phyloP scores from a whole-genome alignment of 2,113 vertebrate species.

The Cyrtonyx montezumae region DNA sequence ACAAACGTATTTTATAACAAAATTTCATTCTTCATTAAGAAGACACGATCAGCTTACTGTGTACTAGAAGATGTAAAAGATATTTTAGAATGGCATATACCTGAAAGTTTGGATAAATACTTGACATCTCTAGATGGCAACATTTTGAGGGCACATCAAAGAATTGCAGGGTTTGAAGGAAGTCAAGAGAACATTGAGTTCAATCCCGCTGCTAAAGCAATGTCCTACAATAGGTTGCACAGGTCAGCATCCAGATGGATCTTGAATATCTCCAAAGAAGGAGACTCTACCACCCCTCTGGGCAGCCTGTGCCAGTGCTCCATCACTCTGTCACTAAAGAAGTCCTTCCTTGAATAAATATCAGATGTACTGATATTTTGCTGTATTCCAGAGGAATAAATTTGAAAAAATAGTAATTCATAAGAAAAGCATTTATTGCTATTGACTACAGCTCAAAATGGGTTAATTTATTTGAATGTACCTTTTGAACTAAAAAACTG shows the following conservation, averaged over 20 bases:
- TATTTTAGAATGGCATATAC: neutral
- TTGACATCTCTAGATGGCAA: neutral
- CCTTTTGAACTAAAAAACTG: neutral
- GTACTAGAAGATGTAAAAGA: neutral
- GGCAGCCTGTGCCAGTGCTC: too few relatives aligned
- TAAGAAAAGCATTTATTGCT: neutral
- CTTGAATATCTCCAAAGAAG: too few relatives aligned
- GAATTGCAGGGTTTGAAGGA: too few relatives aligned
- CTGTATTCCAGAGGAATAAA: neutral
- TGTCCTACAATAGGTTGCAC: too few relatives aligned
- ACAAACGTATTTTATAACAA: neutral
- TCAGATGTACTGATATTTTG: neutral
- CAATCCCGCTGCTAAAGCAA: too few relatives aligned
- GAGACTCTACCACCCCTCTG: too few relatives aligned
- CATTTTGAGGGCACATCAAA: neutral
- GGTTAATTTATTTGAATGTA: neutral
- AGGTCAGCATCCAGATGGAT: too few relatives aligned
- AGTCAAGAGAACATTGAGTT: too few relatives aligned
- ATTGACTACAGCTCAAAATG: neutral
- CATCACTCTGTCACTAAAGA: too few relatives aligned
- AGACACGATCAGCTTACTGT: neutral
- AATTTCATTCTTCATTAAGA: neutral
- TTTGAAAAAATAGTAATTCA: neutral
- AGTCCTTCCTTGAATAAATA: too few relatives aligned
- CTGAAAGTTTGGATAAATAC: neutral